These are phyloP conservation scores for Sprattus sprattus DNA, from an alignment of 2,113 vertebrate species.

Conservation along the genomic window DNA sequence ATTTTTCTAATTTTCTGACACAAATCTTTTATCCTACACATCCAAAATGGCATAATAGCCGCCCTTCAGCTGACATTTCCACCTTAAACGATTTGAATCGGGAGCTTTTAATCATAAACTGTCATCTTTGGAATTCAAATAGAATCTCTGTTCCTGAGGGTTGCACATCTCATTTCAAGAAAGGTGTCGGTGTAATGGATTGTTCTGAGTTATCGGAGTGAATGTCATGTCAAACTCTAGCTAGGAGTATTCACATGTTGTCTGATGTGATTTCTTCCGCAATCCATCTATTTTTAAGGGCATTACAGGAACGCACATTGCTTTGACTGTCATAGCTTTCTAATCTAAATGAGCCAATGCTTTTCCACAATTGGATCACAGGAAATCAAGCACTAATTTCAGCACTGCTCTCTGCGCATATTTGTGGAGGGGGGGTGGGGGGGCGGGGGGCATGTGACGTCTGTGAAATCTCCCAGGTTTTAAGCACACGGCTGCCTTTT, in stretches of 20 bases:
- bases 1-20: not conserved
- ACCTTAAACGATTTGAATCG: not conserved
- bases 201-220: not conserved
- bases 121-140: conserved; percentile 12
- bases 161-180: conserved; percentile 16
- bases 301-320: not conserved
- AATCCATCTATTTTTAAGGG: conserved; percentile 12
- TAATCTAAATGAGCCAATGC: not conserved
- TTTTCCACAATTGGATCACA: not conserved
- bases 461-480: not conserved
- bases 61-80: conserved; percentile 11
- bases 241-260: not conserved
- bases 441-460: not conserved
- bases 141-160: conserved; percentile 9
- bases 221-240: conserved; percentile 12
- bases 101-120: not conserved
- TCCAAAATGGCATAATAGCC: conserved; percentile 1
- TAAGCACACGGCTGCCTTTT: not conserved
- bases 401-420: not conserved
- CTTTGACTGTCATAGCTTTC: not conserved
- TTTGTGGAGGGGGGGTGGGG: not conserved
- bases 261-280: not conserved
- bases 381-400: conserved; percentile 6
- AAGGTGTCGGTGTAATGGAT: conserved; percentile 10
- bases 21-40: not conserved